Evolutionary conservation across 2,888 invertebrate genomes (phyloP).

Genomic region (Drosophila maculinotata): DNA sequence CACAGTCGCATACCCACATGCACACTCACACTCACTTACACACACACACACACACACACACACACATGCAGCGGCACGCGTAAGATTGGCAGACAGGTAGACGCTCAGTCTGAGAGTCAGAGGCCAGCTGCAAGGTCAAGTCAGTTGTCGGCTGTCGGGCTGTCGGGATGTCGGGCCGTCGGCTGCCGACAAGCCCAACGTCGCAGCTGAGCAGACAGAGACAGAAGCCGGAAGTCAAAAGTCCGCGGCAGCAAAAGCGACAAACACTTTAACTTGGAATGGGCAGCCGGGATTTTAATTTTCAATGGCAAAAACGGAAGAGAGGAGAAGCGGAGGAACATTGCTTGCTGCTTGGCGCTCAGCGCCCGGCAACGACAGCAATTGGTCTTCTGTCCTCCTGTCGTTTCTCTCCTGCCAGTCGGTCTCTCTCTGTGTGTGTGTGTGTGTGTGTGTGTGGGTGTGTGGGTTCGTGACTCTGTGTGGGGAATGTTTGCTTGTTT

Average conservation of each 20-base stretch:
- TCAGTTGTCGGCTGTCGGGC: slow-evolving; percentile 36
- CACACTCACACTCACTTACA: slow-evolving; percentile 37
- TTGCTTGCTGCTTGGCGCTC: not conserved
- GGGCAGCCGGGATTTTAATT: slow-evolving; percentile 65
- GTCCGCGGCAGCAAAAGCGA: slow-evolving; percentile 51
- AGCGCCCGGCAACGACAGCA: slow-evolving; percentile 2
- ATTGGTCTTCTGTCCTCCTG: not conserved
- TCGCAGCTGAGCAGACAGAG: slow-evolving; percentile 13
- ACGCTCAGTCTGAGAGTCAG: slow-evolving; percentile 44
- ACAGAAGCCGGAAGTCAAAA: slow-evolving; percentile 74
- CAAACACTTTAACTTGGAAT: slow-evolving; percentile 59
- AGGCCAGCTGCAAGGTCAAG: slow-evolving; percentile 68
- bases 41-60: slow-evolving; percentile 13
- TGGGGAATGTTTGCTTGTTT: slow-evolving; percentile 34
- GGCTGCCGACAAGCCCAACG: slow-evolving; percentile 51
- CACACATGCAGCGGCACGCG: slow-evolving; percentile 51
- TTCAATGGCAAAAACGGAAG: slow-evolving; percentile 19
- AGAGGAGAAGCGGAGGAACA: not conserved
- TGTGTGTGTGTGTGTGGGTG: slow-evolving; percentile 2
- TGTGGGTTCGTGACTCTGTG: slow-evolving; percentile 17
- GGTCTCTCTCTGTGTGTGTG: not conserved
- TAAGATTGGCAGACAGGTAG: slow-evolving; percentile 72
- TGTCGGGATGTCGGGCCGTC: no score
- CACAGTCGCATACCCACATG: slow-evolving; percentile 11
- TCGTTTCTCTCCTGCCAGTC: not conserved